phyloP scores from a whole-genome alignment of 2,113 vertebrate species.

The Chrysemys picta region DNA sequence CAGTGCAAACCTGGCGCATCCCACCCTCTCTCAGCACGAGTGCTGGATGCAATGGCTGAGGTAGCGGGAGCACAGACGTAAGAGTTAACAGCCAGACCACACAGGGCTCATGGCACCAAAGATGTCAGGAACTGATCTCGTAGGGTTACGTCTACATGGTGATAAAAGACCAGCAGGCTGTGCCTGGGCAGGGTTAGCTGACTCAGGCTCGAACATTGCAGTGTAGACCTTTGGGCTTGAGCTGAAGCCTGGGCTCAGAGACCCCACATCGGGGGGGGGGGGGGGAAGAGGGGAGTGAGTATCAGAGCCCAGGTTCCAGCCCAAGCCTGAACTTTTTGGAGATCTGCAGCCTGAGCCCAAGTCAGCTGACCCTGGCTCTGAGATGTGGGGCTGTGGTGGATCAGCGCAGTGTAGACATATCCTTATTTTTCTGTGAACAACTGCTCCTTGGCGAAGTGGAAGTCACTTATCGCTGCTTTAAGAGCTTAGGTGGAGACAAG shows the following conservation, averaged over 20 bases:
- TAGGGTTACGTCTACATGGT: not conserved
- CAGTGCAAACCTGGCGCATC: not conserved
- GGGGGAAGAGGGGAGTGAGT: not conserved
- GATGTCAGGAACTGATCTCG: not conserved
- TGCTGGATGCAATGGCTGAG: not conserved
- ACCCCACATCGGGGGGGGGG: too few relatives aligned
- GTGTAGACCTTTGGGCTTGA: not conserved
- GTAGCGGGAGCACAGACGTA: constrained; percentile 10
- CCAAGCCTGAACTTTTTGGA: not conserved
- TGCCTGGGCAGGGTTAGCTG: not conserved
- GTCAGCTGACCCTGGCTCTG: not conserved
- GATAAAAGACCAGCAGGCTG: not conserved
- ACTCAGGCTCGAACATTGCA: not conserved
- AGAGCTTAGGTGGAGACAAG: constrained; percentile 4
- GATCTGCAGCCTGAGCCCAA: not conserved
- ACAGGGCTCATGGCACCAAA: not conserved
- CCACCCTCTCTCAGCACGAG: constrained; percentile 34
- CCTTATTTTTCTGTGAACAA: not conserved
- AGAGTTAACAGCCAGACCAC: constrained; percentile 17
- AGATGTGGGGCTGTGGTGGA: not conserved
- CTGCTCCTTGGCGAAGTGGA: not conserved
- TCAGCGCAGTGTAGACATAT: not conserved
- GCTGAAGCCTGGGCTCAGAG: not conserved
- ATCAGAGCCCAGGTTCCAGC: not conserved
- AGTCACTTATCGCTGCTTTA: constrained; percentile 6